phyloP scores from a whole-genome alignment of 1,140 invertebrate species.

The Rhagoletis zephyria region DNA sequence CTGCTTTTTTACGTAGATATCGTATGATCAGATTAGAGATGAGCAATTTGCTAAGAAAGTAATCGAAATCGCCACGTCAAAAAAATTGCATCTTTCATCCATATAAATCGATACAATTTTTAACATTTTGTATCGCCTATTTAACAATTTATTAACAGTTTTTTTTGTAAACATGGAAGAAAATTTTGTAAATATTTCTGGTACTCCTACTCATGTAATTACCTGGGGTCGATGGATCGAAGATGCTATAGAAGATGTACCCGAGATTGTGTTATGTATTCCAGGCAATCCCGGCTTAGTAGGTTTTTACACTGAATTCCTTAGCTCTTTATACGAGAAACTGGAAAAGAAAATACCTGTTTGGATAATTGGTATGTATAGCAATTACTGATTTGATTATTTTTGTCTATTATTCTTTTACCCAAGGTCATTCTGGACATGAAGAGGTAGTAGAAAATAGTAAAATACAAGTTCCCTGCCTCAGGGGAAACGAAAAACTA shows the following conservation, averaged over 20 bases:
- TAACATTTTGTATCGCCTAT: neutral
- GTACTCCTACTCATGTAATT: slow-evolving; percentile 79
- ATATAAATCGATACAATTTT: no score
- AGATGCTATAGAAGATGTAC: slow-evolving; percentile 75
- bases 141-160: neutral
- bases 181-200: slow-evolving; percentile 77
- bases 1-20: no score
- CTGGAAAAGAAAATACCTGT: slow-evolving; percentile 78
- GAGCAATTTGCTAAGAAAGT: no score
- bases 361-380: slow-evolving; percentile 76
- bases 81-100: no score
- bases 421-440: slow-evolving; percentile 80
- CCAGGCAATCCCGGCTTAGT: slow-evolving; percentile 83
- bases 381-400: neutral
- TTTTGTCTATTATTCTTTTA: neutral
- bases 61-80: neutral
- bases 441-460: slow-evolving; percentile 76
- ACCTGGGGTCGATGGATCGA: slow-evolving; percentile 81
- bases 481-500: slow-evolving; percentile 75
- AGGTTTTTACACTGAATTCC: slow-evolving; percentile 83
- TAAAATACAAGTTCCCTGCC: slow-evolving; percentile 71
- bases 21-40: no score
- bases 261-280: slow-evolving; percentile 76
- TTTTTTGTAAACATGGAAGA: slow-evolving; percentile 73
- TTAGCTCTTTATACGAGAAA: slow-evolving; percentile 77